phyloP scores from a whole-genome alignment of 2,888 invertebrate genomes.

The Ochlodes sylvanus region DNA sequence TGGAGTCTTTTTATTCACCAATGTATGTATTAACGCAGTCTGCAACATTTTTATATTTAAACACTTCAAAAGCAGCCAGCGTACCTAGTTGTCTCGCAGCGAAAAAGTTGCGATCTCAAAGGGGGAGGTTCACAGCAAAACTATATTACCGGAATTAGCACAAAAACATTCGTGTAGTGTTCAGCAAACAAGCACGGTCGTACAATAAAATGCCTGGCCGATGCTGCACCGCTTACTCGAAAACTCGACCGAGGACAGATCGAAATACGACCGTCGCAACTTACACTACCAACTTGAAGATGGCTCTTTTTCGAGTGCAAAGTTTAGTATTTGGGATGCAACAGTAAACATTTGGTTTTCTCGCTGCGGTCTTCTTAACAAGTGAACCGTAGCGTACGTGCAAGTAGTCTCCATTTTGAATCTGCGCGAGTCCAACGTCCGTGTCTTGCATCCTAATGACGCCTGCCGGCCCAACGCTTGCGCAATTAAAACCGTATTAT shows the following conservation, averaged over 20 bases:
- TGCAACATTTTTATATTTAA: not conserved
- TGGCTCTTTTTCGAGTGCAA: constrained; percentile 70
- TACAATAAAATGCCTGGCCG: constrained; percentile 64
- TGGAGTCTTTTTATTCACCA: too few relatives aligned
- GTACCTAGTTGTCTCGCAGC: not conserved
- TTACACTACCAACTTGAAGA: constrained; percentile 62
- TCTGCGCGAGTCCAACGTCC: constrained; percentile 56
- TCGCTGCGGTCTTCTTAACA: constrained; percentile 70
- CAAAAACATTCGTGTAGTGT: constrained; percentile 71
- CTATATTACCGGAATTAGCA: constrained; percentile 71
- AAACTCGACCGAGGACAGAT: constrained; percentile 62
- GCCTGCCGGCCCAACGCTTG: constrained; percentile 51
- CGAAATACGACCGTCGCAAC: constrained; percentile 62
- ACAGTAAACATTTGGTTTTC: constrained; percentile 75
- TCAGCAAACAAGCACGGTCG: constrained; percentile 69
- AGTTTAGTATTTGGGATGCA: constrained; percentile 74
- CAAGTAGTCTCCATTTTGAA: constrained; percentile 62
- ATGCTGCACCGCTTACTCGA: constrained; percentile 65
- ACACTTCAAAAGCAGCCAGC: not conserved
- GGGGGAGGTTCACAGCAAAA: constrained; percentile 39
- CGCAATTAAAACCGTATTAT: constrained; percentile 78
- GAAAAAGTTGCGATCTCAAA: not conserved
- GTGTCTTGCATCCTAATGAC: constrained; percentile 67
- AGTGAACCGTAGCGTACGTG: constrained; percentile 72
- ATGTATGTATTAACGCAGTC: not conserved